A percentile compares a stretch with the other conserved stretches of the same genome.
phyloP scores from a whole-genome alignment of 2,113 vertebrate species.

The Coptodon bakossiorum region DNA sequence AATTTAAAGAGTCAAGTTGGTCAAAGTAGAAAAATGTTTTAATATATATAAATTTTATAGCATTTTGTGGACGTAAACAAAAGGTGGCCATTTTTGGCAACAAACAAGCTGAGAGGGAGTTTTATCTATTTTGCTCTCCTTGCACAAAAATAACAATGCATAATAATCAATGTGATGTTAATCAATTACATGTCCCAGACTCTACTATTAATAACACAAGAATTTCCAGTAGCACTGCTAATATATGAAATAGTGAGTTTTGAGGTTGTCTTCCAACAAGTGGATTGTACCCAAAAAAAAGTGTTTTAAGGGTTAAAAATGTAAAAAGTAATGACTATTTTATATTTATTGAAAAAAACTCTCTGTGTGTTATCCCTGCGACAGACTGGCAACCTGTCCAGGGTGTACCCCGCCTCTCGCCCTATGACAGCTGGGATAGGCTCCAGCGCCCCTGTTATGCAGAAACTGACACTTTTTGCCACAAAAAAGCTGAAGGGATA shows the following conservation, averaged over 20 bases:
- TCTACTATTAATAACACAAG: too few species aligned
- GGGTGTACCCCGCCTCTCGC: too few species aligned
- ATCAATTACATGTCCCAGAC: too few species aligned
- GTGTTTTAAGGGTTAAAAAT: too few species aligned
- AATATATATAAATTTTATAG: neutral
- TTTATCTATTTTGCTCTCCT: neutral
- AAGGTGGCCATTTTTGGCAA: neutral
- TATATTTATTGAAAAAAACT: too few species aligned
- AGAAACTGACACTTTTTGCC: neutral
- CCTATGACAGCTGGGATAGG: neutral
- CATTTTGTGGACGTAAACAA: neutral
- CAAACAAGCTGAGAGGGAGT: neutral
- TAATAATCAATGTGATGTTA: neutral
- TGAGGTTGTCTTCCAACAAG: too few species aligned
- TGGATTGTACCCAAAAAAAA: too few species aligned
- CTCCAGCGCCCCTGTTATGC: neutral
- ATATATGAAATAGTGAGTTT: too few species aligned
- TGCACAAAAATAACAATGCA: neutral
- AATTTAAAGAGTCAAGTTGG: neutral
- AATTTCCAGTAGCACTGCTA: too few species aligned
- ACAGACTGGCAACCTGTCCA: too few species aligned
- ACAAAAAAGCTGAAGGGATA: neutral
- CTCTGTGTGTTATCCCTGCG: too few species aligned
- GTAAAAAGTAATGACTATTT: too few species aligned
- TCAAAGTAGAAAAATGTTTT: neutral